Evolutionary conservation across 2,888 invertebrate species (phyloP), one percentile per base, ranked within the genome.

Genomic region (Oxytorus armatus): DNA sequence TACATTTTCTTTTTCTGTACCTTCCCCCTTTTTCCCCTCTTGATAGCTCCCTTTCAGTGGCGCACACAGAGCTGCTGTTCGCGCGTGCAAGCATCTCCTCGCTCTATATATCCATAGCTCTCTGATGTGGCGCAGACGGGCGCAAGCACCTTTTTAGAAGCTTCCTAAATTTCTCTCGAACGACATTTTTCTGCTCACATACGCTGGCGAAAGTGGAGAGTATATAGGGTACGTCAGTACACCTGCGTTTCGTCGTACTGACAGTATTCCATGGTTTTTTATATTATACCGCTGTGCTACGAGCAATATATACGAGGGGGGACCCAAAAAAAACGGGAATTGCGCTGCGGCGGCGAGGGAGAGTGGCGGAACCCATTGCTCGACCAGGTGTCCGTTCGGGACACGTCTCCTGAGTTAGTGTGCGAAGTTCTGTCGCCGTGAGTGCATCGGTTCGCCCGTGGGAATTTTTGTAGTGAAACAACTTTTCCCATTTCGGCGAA

Each of bases 161-260:
- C 83, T 68, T 73, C 83, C 83, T 86, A 85, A 88, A 88, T 87
- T 86, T 86, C 81, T 82, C 80, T 83, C 80, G 33, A 39, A 77
- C 84, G 83, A 82, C 85, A 85, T 78, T 82, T 82, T 83, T 85
- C 84, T 81, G 75, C 69, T 5, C 10, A 25, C 14, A 25, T 44
- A 10, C 23, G 14, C 42, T 23, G 8, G 14, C 14, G 14, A 14
- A 23, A n/a, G 44, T 10, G 23, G 25, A 25, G 3, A 21, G 21
- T 8, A 23, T 39, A 18, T 21, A 21, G 21, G n/a, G 25, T 14
- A 39, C 29, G 16, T 65, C 42, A 29, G 51, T 21, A 33, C 77
- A 82, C 77, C 82, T 82, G 80, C 61, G 77, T 53, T 51, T 51
- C 33, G 16, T 25, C 18, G 10, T 47, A 14, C n/a, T 51, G 25